Evolutionary conservation across 2,797 vertebrate genomes (phyloP), one percentile per base, ranked within the genome.

Genomic region (Channa striata): DNA sequence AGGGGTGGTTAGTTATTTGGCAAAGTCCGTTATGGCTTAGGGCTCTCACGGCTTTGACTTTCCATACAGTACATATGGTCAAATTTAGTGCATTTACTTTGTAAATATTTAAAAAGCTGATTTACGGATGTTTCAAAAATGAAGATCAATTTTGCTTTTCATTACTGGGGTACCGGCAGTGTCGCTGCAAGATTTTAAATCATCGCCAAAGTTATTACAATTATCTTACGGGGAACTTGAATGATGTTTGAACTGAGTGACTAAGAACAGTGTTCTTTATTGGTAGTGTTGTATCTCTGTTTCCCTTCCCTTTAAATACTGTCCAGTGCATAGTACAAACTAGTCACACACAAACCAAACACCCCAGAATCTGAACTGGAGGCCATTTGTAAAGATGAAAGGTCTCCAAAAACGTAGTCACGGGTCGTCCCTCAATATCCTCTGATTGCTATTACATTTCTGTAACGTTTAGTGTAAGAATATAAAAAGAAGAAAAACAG

Each of bases 301-400:
- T 34, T n/a, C 8, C 37, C 6, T 34, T n/a, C 8, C 37, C 6
- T 16, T 43, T 10, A 43, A 48, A 19, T 17, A 1, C 19, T 3
- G 17, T 14, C 33, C 2, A 20, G 21, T 13, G 37, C 13, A 39
- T 39, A 12, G 12, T 39, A 39, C 37, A 39, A 39, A 13, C 1
- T 14, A 39, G 12, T 40, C 2, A 14, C n/a, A 9, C 58, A 51
- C 58, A 59, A 68, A 56, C 10, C 56, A 49, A 70, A 54, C 52
- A 19, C 4, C 16, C 52, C 1, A 0, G 4, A 21, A 46, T 49
- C 20, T 40, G 34, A 39, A 25, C 39, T n/a, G n/a, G 63, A 48
- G 34, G 2, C 11, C 11, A 0, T 47, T 6, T 8, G 10, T 14
- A 1, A 73, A 56, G 16, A 34, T 7, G 11, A 53, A 36, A 21